phyloP scores from a whole-genome alignment of 2,888 invertebrate species.

The Calephelis perditalis region DNA sequence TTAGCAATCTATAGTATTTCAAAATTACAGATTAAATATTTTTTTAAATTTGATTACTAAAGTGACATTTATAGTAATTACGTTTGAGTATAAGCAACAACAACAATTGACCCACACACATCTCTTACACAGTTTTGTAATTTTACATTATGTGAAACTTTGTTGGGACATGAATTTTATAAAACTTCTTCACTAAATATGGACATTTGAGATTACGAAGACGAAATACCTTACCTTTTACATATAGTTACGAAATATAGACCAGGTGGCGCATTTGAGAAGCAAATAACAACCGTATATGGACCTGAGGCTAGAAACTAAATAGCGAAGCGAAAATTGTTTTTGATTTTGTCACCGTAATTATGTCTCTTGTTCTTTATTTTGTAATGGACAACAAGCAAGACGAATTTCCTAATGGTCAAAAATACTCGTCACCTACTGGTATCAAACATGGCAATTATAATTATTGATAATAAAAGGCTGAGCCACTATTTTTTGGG shows the following conservation, averaged over 20 bases:
- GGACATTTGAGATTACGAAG: conserved; percentile 18
- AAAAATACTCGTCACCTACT: no score
- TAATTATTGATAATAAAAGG: no score
- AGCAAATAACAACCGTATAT: background rate
- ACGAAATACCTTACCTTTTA: conserved; percentile 20
- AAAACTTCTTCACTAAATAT: conserved; percentile 1
- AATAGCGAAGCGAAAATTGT: no score
- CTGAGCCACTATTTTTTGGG: no score
- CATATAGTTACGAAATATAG: conserved; percentile 14
- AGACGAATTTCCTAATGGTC: no score
- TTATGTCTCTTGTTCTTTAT: no score
- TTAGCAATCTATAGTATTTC: background rate
- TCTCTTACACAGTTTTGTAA: background rate
- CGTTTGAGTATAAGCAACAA: background rate
- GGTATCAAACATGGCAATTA: no score
- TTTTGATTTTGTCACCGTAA: no score
- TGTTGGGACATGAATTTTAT: background rate
- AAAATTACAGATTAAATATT: background rate
- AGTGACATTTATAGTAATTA: conserved; percentile 6
- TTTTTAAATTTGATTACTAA: background rate
- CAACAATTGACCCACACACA: background rate
- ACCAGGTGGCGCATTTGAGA: background rate
- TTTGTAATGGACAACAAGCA: no score
- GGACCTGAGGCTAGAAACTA: background rate
- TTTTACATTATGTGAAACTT: background rate